Percentiles rank a stretch among this genome's conserved stretches.
Evolutionary conservation across 2,797 vertebrate species (phyloP).

Genomic region (Hippopotamyrus pictus): DNA sequence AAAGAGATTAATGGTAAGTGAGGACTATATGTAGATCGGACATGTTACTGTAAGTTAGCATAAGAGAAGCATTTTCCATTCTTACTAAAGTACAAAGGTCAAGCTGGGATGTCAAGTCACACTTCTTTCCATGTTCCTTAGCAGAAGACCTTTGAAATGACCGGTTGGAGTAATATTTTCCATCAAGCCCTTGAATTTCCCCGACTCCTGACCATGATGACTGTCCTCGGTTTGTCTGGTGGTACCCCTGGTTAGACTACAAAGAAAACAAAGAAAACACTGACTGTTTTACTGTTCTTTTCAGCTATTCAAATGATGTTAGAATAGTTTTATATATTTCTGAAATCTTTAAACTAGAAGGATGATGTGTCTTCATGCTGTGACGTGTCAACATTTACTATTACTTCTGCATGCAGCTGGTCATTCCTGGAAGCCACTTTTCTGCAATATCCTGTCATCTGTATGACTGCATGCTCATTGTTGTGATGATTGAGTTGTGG

Average conservation of each 20-base stretch:
- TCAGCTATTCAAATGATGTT: conserved; percentile 10
- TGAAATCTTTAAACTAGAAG: conserved; percentile 1
- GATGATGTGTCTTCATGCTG: neutral
- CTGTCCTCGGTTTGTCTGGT: conserved; percentile 42
- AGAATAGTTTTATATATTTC: neutral
- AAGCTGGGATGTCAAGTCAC: conserved; percentile 37
- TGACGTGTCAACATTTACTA: neutral
- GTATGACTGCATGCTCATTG: neutral
- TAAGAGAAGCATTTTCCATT: conserved; percentile 14
- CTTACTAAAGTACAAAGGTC: conserved; percentile 43
- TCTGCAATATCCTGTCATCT: neutral
- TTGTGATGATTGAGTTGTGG: neutral
- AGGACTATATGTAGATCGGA: conserved; percentile 30
- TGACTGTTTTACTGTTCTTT: conserved; percentile 33
- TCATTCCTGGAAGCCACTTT: neutral
- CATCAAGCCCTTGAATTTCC: conserved; percentile 55
- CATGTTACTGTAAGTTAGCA: conserved; percentile 31
- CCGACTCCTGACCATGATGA: conserved; percentile 40
- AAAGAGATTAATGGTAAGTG: neutral
- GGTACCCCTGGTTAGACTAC: conserved; percentile 48
- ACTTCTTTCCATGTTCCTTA: conserved; percentile 66
- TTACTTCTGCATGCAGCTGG: neutral
- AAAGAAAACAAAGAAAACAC: conserved; percentile 48
- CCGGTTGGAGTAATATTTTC: conserved; percentile 64
- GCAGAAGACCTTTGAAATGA: conserved; percentile 44